Base-by-base conservation (phyloP, 2,113 vertebrate species). In the Chaenogobius annularis region DNA sequence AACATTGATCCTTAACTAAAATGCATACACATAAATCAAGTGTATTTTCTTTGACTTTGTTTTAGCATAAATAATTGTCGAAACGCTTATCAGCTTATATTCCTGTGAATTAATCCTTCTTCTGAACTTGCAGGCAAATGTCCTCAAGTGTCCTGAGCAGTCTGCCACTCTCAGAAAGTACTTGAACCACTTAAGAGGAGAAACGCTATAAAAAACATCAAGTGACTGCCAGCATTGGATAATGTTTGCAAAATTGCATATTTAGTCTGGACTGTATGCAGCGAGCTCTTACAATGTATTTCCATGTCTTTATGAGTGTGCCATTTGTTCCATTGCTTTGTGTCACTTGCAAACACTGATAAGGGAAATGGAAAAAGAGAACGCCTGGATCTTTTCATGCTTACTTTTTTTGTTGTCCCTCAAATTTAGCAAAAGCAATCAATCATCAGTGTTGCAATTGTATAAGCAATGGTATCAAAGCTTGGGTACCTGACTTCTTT, bases 291-390 rank as follows among this genome's bases (percentile, higher is more conserved):
- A 31, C 26, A 31, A 31, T 31, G 26, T 31, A 20, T 69, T 70
- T 62, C 55, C 37, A 56, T 31, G 10, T 55, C 17, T 78, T 84
- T 78, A 55, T 72, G 26, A 67, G 72, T 78, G 23, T 69, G 78
- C 70, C 72, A 75, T 68, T 64, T 80, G 75, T 68, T 73, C 61
- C 62, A 43, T 75, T 75, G 75, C 62, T 52, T 66, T 73, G 72
- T 63, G 66, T 46, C 10, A 67, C 75, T 69, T 73, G 69, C 62
- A 6, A 65, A 58, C 48, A 3, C 43, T 48, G 72, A 81, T 81
- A 78, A 81, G 78, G n/a, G 58, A 4, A 78, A 81, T 75, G n/a
- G 58, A 4, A 75, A 66, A 52, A 54, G 15, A 10, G 55, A 68
- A 40, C 37, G 22, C 20, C 61, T 70, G 62, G 72, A 54, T 44